Percentiles rank a stretch among this genome's conserved stretches.
Evolutionary conservation across 2,797 vertebrate species (phyloP).

Genomic region (Mycteria americana): DNA sequence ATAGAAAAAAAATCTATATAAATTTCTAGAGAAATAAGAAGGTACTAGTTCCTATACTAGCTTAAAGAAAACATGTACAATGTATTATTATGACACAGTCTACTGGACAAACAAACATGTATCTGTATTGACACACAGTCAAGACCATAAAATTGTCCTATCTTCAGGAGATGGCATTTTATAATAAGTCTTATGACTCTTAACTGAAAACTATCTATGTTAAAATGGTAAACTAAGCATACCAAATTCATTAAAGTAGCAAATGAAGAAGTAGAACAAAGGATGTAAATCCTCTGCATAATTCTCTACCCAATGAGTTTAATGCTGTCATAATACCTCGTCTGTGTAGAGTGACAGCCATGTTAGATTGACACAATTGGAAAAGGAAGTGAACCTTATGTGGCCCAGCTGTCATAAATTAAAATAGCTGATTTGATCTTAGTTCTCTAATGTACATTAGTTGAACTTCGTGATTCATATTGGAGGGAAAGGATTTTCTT

Average conservation of each 20-base stretch:
- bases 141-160: neutral
- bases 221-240: neutral
- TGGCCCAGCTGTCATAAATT: neutral
- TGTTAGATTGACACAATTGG: neutral
- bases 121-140: neutral
- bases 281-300: neutral
- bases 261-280: neutral
- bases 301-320: neutral
- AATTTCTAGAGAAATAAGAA: neutral
- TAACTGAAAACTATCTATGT: neutral
- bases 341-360: neutral
- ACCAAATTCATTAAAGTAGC: neutral
- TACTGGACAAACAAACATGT: neutral
- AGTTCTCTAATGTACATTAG: neutral
- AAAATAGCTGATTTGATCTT: neutral
- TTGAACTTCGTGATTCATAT: neutral
- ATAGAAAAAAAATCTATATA: accelerated
- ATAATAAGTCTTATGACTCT: neutral
- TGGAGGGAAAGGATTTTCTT: neutral
- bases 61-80: neutral
- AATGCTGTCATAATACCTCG: neutral
- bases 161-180: neutral
- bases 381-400: neutral
- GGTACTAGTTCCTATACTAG: neutral
- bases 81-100: neutral